Base-by-base conservation (phyloP, 2,797 vertebrate species). In the Apodemus agrarius region DNA sequence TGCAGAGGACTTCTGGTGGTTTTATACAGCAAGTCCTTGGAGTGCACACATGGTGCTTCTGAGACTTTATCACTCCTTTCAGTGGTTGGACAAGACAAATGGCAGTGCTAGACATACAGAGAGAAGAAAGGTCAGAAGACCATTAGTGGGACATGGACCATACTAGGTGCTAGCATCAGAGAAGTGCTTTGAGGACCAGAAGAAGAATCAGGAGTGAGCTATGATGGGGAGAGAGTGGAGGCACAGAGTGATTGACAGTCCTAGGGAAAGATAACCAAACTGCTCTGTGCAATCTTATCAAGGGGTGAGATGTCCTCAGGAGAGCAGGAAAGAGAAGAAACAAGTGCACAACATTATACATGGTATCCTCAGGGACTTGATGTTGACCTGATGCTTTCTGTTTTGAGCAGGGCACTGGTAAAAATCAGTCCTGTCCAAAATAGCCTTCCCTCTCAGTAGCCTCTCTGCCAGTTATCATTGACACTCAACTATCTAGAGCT, bases 221-320 rank as follows among this genome's bases (percentile, higher is more conserved):
- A 0, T 43, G 34, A 80, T 90, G 0, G 40, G 37, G 63, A 74
- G 34, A 3, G 24, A 46, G 12, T 34, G 22, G 31, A 34, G 57
- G 10, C 57, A n/a, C 3, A 2, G 6, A 57, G 54, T 8, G 59
- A 49, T 22, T 17, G 88, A 24, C 49, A 40, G 24, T 1, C 72
- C 54, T 2, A 19, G 4, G 17, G 61, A 76, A n/a, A 65, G 29
- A 8, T 63, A 11, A 34, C 63, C n/a, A 84, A 22, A 37, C 31
- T 0, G 3, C 1, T 7, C 0, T 17, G 49, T 76, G n/a, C 40
- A 74, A 29, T 13, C 16, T 90, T 63, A 0, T 57, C 16, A 2
- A 34, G 46, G 14, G 9, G 9, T 0, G 9, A 37, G 21, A 90
- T 34, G 1, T 34, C 43, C 5, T 72, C n/a, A 69, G 29, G 31